Conservation (phyloP, 2,888 invertebrate species). For the Lasioglossum villosulum region DNA sequence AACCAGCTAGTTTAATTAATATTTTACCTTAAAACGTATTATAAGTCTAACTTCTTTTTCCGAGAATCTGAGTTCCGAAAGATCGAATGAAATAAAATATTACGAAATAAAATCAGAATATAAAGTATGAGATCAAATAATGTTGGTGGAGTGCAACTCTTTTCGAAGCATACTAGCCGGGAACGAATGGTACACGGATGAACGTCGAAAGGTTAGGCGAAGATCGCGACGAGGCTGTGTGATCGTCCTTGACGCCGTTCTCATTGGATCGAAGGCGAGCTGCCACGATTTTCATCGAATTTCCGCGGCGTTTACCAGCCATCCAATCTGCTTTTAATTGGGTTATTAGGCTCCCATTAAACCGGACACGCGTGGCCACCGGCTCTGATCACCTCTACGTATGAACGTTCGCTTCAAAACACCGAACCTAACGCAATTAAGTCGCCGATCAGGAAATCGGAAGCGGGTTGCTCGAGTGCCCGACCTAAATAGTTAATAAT, state of each 20-base stretch:
- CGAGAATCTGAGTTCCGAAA: not conserved
- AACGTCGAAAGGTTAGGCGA: not conserved
- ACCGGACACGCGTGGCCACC: slow-evolving; percentile 64
- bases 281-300: slow-evolving; percentile 59
- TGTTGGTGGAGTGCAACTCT: not conserved
- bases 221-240: not conserved
- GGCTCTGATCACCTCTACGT: slow-evolving; percentile 43
- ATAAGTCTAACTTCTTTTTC: too few relatives aligned
- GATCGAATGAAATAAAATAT: not conserved
- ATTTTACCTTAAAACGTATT: too few relatives aligned
- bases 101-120: not conserved
- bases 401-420: slow-evolving; percentile 42
- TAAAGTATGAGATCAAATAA: not conserved
- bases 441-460: slow-evolving; percentile 37
- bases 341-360: slow-evolving; percentile 76
- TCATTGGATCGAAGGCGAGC: slow-evolving; percentile 40
- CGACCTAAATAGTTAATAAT: slow-evolving; percentile 47
- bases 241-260: not conserved
- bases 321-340: slow-evolving; percentile 78
- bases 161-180: not conserved
- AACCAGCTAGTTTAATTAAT: too few relatives aligned
- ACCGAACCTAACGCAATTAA: slow-evolving; percentile 34
- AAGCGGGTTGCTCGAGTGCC: slow-evolving; percentile 23
- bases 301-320: slow-evolving; percentile 68
- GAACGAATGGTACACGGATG: not conserved